phyloP scores from a whole-genome alignment of 30 jellyfish, hydroid and myxozoan genomes.

The Aurelia coerulea region DNA sequence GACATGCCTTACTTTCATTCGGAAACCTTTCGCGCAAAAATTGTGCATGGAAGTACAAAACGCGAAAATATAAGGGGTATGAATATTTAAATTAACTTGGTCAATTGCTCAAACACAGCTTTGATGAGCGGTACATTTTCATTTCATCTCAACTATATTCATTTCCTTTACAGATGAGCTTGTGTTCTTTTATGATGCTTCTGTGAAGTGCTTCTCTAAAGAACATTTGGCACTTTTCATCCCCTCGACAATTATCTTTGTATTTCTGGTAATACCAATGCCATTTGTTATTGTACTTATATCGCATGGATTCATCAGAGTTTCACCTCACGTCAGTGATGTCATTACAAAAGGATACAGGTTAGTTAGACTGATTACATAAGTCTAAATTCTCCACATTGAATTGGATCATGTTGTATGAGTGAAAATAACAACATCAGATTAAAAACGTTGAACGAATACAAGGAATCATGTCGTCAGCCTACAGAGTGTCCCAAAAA shows the following conservation, averaged over 20 bases:
- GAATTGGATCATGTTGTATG: too few species aligned
- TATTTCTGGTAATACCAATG: constrained; percentile 36
- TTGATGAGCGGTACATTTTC: not conserved
- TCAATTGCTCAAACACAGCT: too few species aligned
- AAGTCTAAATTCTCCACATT: too few species aligned
- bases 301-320: constrained; percentile 40
- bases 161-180: constrained; percentile 22
- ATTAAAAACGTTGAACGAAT: too few species aligned
- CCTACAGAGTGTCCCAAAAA: too few species aligned
- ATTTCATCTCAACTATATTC: not conserved
- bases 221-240: constrained; percentile 57
- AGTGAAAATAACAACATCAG: too few species aligned
- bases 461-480: too few species aligned
- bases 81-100: too few species aligned
- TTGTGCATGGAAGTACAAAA: too few species aligned
- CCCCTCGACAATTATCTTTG: constrained; percentile 40
- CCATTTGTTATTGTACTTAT: constrained; percentile 49
- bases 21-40: too few species aligned
- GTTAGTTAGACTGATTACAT: not conserved
- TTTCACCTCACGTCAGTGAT: constrained; percentile 65
- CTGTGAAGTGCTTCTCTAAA: constrained; percentile 53
- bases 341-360: constrained; percentile 57
- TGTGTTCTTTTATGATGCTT: constrained; percentile 63
- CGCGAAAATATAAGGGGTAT: too few species aligned
- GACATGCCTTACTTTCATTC: too few species aligned